These are phyloP conservation scores for Tanypteryx hageni DNA, from an alignment of 2,888 invertebrate species.

Conservation along the genomic window DNA sequence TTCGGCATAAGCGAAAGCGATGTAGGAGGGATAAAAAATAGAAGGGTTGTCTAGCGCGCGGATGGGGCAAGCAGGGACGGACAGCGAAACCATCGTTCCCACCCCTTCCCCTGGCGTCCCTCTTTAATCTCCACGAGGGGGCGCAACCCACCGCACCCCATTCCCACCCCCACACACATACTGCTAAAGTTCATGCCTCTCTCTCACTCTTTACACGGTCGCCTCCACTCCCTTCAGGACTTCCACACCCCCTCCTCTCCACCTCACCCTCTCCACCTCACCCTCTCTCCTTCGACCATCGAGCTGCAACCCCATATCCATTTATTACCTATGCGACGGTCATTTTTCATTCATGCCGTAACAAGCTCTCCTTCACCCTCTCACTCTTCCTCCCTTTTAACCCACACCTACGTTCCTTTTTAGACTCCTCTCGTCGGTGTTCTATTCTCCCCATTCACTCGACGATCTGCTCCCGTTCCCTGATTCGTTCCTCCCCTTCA, in stretches of 20 bases:
- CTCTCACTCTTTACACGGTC: background rate
- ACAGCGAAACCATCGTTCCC: background rate
- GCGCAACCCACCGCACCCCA: background rate
- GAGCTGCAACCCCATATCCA: conserved; percentile 52
- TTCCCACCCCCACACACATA: background rate
- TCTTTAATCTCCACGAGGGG: conserved; percentile 42
- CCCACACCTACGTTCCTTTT: background rate
- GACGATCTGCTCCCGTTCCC: background rate
- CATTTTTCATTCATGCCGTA: conserved; percentile 62
- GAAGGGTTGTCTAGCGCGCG: conserved; percentile 32
- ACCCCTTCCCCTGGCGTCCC: background rate
- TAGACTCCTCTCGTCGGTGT: background rate
- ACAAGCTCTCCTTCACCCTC: conserved; percentile 32
- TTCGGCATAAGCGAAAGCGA: conserved; percentile 28
- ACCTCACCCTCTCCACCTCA: background rate
- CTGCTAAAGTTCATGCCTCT: background rate
- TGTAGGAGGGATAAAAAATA: conserved; percentile 11
- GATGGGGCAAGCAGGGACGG: background rate
- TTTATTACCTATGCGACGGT: conserved; percentile 64
- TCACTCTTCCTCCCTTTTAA: no score
- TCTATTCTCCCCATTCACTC: background rate
- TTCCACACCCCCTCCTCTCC: background rate
- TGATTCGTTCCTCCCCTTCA: background rate
- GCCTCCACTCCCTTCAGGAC: background rate
- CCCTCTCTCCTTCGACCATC: background rate